Percentiles rank a stretch among this genome's conserved stretches.
These are phyloP conservation scores for Petrolisthes manimaculis DNA, from an alignment of 2,888 invertebrate species.

Conservation along the genomic window DNA sequence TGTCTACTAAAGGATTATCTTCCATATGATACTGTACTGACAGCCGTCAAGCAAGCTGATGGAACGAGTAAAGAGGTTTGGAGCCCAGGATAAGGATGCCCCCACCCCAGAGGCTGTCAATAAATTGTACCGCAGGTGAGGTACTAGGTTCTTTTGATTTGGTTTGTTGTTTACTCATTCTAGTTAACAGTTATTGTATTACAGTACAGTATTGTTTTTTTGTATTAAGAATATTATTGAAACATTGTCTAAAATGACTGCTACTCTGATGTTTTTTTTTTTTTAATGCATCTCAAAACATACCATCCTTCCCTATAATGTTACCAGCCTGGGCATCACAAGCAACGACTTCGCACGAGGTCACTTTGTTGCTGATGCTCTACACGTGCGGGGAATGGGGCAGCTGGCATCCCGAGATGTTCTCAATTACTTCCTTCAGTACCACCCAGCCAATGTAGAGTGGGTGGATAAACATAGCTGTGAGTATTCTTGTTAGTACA, in stretches of 20 bases:
- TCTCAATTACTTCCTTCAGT: constrained; percentile 82
- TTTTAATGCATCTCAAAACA: background rate
- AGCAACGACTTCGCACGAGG: constrained; percentile 46
- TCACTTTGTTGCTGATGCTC: constrained; percentile 77
- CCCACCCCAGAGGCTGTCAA: background rate
- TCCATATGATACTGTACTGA: too few relatives aligned
- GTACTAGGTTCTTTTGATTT: too few relatives aligned
- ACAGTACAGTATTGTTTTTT: background rate
- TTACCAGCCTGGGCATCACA: constrained; percentile 44
- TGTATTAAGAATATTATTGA: background rate
- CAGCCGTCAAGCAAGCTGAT: background rate
- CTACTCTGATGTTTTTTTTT: background rate
- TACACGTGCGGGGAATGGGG: constrained; percentile 82
- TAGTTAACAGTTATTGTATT: background rate
- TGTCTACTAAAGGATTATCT: too few relatives aligned
- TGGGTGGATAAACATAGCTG: constrained; percentile 86
- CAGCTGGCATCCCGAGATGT: constrained; percentile 84
- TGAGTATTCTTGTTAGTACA: constrained; percentile 69
- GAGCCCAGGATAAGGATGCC: background rate
- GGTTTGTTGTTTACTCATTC: too few relatives aligned
- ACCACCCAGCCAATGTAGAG: constrained; percentile 82
- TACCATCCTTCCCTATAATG: background rate
- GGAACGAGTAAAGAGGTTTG: background rate
- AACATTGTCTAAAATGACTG: background rate
- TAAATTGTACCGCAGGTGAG: background rate